Conservation (phyloP, 2,888 invertebrate genomes). For the Onchidella celtica region DNA sequence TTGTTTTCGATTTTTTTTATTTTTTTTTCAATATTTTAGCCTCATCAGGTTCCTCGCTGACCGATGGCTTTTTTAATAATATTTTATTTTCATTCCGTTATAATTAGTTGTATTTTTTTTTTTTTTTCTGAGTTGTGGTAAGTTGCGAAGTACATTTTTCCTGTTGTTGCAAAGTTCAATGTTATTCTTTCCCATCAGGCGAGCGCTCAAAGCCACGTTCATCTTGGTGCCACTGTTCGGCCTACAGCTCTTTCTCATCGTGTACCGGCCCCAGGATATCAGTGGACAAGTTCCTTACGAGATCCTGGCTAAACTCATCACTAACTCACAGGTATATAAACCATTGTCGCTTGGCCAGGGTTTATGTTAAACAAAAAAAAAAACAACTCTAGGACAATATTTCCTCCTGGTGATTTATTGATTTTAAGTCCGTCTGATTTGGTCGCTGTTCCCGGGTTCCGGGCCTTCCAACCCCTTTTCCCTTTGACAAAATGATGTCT, state of each 20-base stretch:
- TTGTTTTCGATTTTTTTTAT: too few relatives aligned
- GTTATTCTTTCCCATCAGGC: constrained; percentile 62
- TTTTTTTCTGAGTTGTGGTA: too few relatives aligned
- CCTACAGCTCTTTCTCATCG: constrained; percentile 74
- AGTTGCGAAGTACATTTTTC: too few relatives aligned
- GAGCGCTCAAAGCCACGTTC: constrained; percentile 76
- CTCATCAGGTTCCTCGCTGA: too few relatives aligned
- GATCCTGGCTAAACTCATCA: constrained; percentile 66
- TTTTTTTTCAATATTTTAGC: too few relatives aligned
- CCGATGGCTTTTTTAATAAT: too few relatives aligned
- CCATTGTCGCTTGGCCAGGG: not conserved
- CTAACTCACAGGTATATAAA: constrained; percentile 74
- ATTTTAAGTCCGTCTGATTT: not conserved
- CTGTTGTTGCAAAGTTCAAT: too few relatives aligned
- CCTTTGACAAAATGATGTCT: too few relatives aligned
- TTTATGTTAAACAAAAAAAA: not conserved
- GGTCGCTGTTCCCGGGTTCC: too few relatives aligned
- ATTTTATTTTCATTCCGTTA: too few relatives aligned
- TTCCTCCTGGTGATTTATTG: not conserved
- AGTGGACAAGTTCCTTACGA: constrained; percentile 67
- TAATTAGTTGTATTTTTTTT: too few relatives aligned
- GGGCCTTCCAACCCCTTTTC: too few relatives aligned
- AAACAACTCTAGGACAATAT: not conserved
- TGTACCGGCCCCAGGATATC: constrained; percentile 70
- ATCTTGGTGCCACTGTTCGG: constrained; percentile 78